Evolutionary conservation across 2,888 invertebrate genomes (phyloP).

Genomic region (Eilema sororculum): DNA sequence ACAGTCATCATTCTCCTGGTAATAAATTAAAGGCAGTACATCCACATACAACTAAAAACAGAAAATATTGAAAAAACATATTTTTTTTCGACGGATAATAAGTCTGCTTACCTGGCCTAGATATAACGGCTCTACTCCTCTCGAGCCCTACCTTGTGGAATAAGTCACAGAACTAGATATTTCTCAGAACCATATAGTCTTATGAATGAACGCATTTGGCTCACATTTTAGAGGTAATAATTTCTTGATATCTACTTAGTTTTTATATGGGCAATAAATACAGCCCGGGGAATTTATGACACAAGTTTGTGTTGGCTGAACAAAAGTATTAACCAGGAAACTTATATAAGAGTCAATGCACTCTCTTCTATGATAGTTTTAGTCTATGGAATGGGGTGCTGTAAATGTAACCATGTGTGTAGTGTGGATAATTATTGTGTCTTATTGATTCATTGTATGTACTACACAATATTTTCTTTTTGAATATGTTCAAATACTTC

Average conservation of each 20-base stretch:
- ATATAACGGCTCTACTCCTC: neutral
- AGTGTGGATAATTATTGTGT: neutral
- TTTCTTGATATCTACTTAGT: neutral
- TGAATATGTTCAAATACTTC: too few relatives aligned
- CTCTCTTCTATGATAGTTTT: neutral
- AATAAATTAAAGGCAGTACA: neutral
- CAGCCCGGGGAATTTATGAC: neutral
- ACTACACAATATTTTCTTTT: too few relatives aligned
- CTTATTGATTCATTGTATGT: too few relatives aligned
- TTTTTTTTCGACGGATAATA: neutral
- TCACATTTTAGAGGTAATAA: neutral
- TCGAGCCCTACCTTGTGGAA: conserved; percentile 11
- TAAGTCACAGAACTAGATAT: conserved; percentile 4
- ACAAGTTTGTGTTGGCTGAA: conserved; percentile 2
- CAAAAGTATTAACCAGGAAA: conserved; percentile 4
- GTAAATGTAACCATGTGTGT: neutral
- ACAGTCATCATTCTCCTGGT: neutral
- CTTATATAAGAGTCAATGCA: conserved; percentile 1
- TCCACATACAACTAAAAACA: too few relatives aligned
- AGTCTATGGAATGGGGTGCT: neutral
- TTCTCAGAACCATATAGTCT: conserved; percentile 2
- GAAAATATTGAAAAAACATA: too few relatives aligned
- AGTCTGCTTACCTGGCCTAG: neutral
- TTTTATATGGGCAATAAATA: neutral
- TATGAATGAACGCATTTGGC: neutral